Evolutionary conservation across 2,113 vertebrate species (phyloP), one percentile per base, ranked within the genome.

Genomic region (Chlorodrepanis virens): DNA sequence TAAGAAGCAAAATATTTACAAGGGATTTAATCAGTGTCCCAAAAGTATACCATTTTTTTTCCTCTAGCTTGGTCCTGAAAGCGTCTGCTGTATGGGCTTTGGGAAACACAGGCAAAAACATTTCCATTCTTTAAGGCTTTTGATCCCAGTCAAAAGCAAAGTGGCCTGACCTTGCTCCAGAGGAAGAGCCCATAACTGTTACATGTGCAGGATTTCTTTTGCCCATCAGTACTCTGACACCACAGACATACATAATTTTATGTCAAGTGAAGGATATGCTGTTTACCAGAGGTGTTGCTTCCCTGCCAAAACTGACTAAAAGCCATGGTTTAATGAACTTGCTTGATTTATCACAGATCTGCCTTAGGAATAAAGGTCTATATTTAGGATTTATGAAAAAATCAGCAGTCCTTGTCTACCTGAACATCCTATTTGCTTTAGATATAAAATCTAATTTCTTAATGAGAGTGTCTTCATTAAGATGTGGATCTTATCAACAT

Each of bases 381-480:
- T 83, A 56, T 79, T 91, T 82, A 86, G 49, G 61, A 42, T 50
- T 84, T 83, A 84, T 45, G 6, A 78, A 95, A 93, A 90, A 93
- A 81, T 63, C 42, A 64, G 28, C 40, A 71, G 25, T 87, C 44
- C 56, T 90, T 83, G 42, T 40, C 57, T 59, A 71, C 53, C 49
- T 81, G 54, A 93, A 79, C n/a, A 82, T 52, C 14, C 61, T 71
- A 65, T 92, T 90, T 64, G 42, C 65, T 85, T 95, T 56, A 95
- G 83, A 94, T 77, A 91, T 69, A 96, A 97, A 83, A 86, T 96
- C 90, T 97, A 81, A 97, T 95, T 95, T 97, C 97, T 95, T 94
- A 94, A 96, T 97, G 82, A 96, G 86, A 57, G 72, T 82, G 64
- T 88, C 88, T 90, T 83, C 79, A 83, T 90, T 90, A 90, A 33